A percentile compares a stretch with the other conserved stretches of the same genome.
Conservation (phyloP, 2,888 invertebrate genomes). For the Stenoptilia bipunctidactyla region DNA sequence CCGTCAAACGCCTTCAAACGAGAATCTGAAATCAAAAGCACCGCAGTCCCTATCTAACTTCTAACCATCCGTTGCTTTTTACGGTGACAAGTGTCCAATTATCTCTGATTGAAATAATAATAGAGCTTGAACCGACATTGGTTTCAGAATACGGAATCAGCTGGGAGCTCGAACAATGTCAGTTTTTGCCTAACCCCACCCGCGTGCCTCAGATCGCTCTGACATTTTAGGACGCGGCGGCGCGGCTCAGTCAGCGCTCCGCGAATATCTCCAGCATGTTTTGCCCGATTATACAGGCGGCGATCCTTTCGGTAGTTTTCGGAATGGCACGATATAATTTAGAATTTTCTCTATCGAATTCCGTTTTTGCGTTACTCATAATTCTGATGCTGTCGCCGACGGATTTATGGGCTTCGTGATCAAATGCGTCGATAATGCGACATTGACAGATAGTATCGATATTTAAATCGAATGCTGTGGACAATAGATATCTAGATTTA, state of each 20-base stretch:
- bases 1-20: not conserved
- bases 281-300: slow-evolving; percentile 47
- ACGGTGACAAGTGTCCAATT: slow-evolving; percentile 60
- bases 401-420: slow-evolving; percentile 9
- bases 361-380: slow-evolving; percentile 1
- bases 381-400: slow-evolving; percentile 3
- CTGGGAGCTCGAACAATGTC: slow-evolving; percentile 15
- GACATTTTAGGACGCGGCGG: slow-evolving; percentile 39
- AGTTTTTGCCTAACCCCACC: slow-evolving; percentile 51
- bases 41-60: slow-evolving; percentile 32
- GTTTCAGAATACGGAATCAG: slow-evolving; percentile 40
- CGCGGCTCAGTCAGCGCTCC: slow-evolving; percentile 32
- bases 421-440: slow-evolving; percentile 1
- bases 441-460: slow-evolving; percentile 7
- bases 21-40: slow-evolving; percentile 33
- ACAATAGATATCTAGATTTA: slow-evolving; percentile 20
- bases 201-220: slow-evolving; percentile 39
- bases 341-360: not conserved
- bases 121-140: slow-evolving; percentile 36
- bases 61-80: slow-evolving; percentile 36
- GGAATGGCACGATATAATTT: not conserved
- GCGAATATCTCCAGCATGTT: slow-evolving; percentile 44
- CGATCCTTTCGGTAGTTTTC: slow-evolving; percentile 6
- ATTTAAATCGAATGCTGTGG: slow-evolving; percentile 9
- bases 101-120: slow-evolving; percentile 62